phyloP scores from a whole-genome alignment of 2,888 invertebrate species.

The Himalopsyche tibetana region DNA sequence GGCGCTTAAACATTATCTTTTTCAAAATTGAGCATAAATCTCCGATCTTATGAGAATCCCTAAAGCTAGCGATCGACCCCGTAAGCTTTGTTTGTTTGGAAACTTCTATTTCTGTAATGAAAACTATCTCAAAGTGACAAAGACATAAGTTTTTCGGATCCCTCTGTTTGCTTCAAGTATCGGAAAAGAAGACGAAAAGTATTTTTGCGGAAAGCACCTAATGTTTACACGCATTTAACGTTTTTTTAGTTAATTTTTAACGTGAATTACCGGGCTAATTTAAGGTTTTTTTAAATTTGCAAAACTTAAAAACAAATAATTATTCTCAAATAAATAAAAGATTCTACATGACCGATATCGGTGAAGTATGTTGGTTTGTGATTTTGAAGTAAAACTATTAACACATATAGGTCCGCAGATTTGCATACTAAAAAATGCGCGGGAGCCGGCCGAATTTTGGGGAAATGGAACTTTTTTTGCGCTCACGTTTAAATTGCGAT shows the following conservation, averaged over 20 bases:
- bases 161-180: background rate
- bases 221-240: background rate
- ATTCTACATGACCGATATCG: no score
- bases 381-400: no score
- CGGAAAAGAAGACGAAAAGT: background rate
- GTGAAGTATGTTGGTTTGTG: no score
- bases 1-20: conserved; percentile 13
- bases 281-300: no score
- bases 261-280: background rate
- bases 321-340: background rate
- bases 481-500: no score
- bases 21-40: background rate
- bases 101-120: conserved; percentile 24
- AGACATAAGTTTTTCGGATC: conserved; percentile 23
- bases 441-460: no score
- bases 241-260: background rate
- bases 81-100: background rate
- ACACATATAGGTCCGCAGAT: no score
- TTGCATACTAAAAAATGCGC: no score
- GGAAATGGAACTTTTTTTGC: no score
- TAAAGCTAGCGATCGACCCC: conserved; percentile 1
- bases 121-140: conserved; percentile 28
- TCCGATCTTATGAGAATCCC: background rate
- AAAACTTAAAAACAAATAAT: background rate
- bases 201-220: background rate